A percentile compares a stretch with the other conserved stretches of the same genome.
Conservation (phyloP, 1,140 invertebrate genomes). For the Hetaerina americana region DNA sequence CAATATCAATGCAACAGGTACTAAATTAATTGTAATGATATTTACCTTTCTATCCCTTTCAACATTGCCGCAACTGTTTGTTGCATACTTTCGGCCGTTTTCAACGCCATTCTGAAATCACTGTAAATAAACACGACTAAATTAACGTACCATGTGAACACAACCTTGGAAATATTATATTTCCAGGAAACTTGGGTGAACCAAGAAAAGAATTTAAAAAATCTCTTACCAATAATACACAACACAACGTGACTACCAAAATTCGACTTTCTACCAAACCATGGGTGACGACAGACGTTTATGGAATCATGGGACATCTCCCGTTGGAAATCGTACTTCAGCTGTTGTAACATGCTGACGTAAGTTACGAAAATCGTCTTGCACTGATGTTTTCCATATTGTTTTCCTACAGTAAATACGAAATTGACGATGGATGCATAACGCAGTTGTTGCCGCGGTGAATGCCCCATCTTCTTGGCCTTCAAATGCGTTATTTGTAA, state of each 20-base stretch:
- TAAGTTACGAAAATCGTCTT: not conserved
- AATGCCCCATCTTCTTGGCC: not conserved
- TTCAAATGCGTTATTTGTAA: not conserved
- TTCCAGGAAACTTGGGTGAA: too few species aligned
- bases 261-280: not conserved
- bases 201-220: too few species aligned
- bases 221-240: not conserved
- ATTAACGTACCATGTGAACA: too few species aligned
- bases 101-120: not conserved
- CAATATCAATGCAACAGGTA: not conserved
- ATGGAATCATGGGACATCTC: too few species aligned
- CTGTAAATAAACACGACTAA: too few species aligned
- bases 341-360: not conserved
- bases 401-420: not conserved
- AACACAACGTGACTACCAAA: not conserved
- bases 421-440: not conserved
- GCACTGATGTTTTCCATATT: not conserved
- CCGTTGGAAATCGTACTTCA: too few species aligned
- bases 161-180: too few species aligned
- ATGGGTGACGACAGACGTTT: too few species aligned
- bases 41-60: slow-evolving; percentile 65
- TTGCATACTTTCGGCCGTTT: slow-evolving; percentile 52
- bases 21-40: slow-evolving; percentile 8
- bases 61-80: slow-evolving; percentile 56
- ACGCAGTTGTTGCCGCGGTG: not conserved